phyloP scores from a whole-genome alignment of 2,113 vertebrate genomes.

The Neotragus pygmaeus region DNA sequence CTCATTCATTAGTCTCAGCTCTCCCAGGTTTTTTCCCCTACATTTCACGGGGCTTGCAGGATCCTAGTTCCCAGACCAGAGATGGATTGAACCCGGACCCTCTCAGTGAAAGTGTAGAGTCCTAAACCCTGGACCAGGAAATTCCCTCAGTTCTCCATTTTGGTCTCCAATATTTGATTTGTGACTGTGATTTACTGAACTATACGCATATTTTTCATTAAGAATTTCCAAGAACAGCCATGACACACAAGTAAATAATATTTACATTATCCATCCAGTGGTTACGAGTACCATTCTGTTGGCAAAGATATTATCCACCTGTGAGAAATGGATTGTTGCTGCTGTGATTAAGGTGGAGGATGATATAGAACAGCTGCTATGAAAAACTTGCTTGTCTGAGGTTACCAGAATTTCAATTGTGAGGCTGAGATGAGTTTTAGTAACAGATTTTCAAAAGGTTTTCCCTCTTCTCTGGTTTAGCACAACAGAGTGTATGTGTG shows the following conservation, averaged over 20 bases:
- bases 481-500: neutral
- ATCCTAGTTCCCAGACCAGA: neutral
- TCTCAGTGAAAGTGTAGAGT: neutral
- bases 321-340: neutral
- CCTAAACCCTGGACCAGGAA: neutral
- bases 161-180: neutral
- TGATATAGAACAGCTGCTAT: neutral
- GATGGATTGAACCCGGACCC: neutral
- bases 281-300: neutral
- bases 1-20: neutral
- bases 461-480: neutral
- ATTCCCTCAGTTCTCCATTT: neutral
- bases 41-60: neutral
- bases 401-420: neutral
- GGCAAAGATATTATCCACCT: neutral
- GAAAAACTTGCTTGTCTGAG: neutral
- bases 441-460: neutral
- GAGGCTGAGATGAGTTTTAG: neutral
- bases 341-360: neutral
- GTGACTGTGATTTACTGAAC: neutral
- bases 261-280: neutral
- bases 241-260: neutral
- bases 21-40: neutral
- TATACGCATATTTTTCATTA: neutral
- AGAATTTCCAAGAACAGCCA: neutral